phyloP scores from a whole-genome alignment of 2,888 invertebrate genomes.

The Taenaris catops region DNA sequence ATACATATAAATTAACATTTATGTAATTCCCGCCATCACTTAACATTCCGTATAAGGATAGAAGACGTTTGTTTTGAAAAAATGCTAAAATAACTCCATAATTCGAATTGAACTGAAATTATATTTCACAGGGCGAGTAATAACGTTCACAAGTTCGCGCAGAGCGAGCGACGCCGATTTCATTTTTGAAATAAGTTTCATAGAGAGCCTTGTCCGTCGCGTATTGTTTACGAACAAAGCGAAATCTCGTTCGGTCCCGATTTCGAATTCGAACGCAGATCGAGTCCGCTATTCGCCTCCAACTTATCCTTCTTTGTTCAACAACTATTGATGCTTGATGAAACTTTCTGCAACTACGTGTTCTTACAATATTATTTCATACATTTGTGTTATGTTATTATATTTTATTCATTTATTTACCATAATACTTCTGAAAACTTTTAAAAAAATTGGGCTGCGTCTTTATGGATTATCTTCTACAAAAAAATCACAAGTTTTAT shows the following conservation, averaged over 20 bases:
- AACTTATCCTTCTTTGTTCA: slow-evolving; percentile 64
- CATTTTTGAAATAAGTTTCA: slow-evolving; percentile 54
- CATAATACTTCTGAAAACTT: too few relatives aligned
- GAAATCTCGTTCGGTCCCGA: slow-evolving; percentile 46
- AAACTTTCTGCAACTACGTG: slow-evolving; percentile 46
- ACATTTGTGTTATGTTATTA: too few relatives aligned
- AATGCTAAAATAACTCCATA: background rate
- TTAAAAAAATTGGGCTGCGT: too few relatives aligned
- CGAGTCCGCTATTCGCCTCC: slow-evolving; percentile 44
- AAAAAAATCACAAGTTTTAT: too few relatives aligned
- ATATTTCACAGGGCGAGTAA: slow-evolving; percentile 3
- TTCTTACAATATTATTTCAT: slow-evolving; percentile 31
- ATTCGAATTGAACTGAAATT: background rate
- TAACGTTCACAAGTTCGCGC: slow-evolving; percentile 8
- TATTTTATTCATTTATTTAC: too few relatives aligned
- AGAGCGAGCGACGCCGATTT: slow-evolving; percentile 2
- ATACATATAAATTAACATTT: too few relatives aligned
- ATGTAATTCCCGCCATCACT: too few relatives aligned
- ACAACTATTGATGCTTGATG: slow-evolving; percentile 56
- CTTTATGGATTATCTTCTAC: too few relatives aligned
- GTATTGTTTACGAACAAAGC: slow-evolving; percentile 71
- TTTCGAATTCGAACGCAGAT: slow-evolving; percentile 40
- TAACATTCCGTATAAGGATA: too few relatives aligned
- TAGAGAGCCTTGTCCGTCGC: slow-evolving; percentile 48
- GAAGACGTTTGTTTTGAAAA: too few relatives aligned